Base-by-base conservation (phyloP, 2,888 invertebrate genomes). In the Dione vanillae region DNA sequence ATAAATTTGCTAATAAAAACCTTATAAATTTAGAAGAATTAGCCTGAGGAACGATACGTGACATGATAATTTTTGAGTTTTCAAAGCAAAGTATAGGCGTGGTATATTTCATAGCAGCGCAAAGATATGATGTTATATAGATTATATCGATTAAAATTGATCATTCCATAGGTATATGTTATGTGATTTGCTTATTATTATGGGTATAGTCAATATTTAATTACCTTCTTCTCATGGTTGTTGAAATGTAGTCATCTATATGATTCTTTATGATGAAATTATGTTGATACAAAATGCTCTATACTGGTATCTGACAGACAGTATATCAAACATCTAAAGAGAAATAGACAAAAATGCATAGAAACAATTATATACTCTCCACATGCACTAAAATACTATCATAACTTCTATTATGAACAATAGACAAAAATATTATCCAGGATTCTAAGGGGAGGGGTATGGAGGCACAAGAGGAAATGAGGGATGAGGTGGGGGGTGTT, bases 1-100 rank as follows among this genome's bases (percentile, higher is more conserved):
- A n/a, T 70, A 65, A 35, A 73, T 70, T 37, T 6, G 16, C 12
- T 10, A 19, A 62, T 62, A 10, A 67, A 68, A 67, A 37, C 19
- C 54, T 58, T 67, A 20, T 45, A n/a, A 56, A 11, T 41, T n/a
- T 49, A 9, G 19, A 11, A 41, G 27, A 54, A 20, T 49, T 41
- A 19, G 6, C 27, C n/a, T 54, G 9, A 11, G 3, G 20, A 20
- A 12, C 8, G 6, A 37, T 47, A 62, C 9, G 19, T 54, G 14
- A 20, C 20, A 47, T 49, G n/a, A 20, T 12, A 40, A 37, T 5
- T 40, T 37, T 65, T 67, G 58, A 41, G n/a, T 61, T 45, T 45
- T 27, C 16, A 16, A 11, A 43, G 6, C 1, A 45, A 27, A 27
- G 20, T 8, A 43, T 45, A 61, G 35, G 45, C 61, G 61, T 61